These are phyloP conservation scores for Byasa hedistus DNA, from an alignment of 2,888 invertebrate species.

Conservation along the genomic window DNA sequence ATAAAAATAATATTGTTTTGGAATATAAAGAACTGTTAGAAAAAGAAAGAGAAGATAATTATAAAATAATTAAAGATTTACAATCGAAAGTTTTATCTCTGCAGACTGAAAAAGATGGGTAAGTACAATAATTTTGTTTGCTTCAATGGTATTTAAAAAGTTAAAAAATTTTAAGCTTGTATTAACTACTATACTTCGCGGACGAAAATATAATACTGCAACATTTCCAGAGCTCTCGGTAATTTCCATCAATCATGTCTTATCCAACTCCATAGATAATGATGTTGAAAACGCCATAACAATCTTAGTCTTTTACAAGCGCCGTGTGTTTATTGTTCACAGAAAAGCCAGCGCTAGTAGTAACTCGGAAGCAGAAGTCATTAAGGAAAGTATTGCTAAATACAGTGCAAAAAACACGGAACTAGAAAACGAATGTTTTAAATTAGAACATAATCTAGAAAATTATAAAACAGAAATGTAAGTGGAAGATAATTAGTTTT, in stretches of 20 bases:
- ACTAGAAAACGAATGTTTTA: slow-evolving; percentile 67
- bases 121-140: slow-evolving; percentile 29
- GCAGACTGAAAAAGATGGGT: slow-evolving; percentile 63
- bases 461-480: slow-evolving; percentile 73
- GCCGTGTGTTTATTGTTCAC: slow-evolving; percentile 46
- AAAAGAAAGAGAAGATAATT: slow-evolving; percentile 74
- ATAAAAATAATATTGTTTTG: slow-evolving; percentile 60
- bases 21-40: slow-evolving; percentile 75
- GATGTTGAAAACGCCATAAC: slow-evolving; percentile 15
- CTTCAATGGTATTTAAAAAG: too few species aligned
- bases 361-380: slow-evolving; percentile 45
- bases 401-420: slow-evolving; percentile 66
- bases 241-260: slow-evolving; percentile 41
- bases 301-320: slow-evolving; percentile 17
- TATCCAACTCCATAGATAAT: slow-evolving; percentile 44
- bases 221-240: background rate
- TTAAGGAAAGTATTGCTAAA: slow-evolving; percentile 58
- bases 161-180: too few species aligned
- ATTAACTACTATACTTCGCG: background rate
- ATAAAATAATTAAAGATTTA: slow-evolving; percentile 55
- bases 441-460: slow-evolving; percentile 65
- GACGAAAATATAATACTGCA: background rate
- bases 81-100: slow-evolving; percentile 56
- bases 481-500: slow-evolving; percentile 44
- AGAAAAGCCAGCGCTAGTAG: slow-evolving; percentile 54